These are phyloP conservation scores for Neomonachus schauinslandi DNA, from an alignment of 2,113 vertebrate genomes.

Conservation along the genomic window DNA sequence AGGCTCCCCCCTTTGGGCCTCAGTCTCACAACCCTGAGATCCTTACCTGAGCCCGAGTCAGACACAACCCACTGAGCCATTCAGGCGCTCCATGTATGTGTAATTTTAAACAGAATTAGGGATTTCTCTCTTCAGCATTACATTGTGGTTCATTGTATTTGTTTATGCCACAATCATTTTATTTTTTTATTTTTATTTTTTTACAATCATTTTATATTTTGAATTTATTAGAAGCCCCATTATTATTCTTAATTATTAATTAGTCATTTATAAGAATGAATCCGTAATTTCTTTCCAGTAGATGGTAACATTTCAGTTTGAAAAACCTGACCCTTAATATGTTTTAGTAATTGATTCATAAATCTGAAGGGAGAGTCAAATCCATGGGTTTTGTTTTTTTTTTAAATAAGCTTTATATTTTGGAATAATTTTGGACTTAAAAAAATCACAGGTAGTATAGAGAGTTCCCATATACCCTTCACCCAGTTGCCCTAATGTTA, in stretches of 20 bases:
- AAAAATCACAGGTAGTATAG: conserved; percentile 13
- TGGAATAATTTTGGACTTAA: conserved; percentile 29
- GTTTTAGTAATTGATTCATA: conserved; percentile 19
- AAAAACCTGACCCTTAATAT: not conserved
- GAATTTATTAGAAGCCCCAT: not conserved
- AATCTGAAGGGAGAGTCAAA: conserved; percentile 47
- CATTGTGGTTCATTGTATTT: not conserved
- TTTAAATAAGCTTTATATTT: conserved; percentile 26
- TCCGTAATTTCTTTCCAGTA: conserved; percentile 21
- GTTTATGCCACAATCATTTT: conserved; percentile 39
- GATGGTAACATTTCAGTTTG: conserved; percentile 35
- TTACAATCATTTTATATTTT: conserved; percentile 48
- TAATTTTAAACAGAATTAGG: not conserved
- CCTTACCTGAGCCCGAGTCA: not conserved
- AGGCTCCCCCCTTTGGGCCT: not conserved
- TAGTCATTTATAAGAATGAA: conserved; percentile 15
- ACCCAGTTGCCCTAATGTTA: not conserved
- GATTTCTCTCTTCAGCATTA: not conserved
- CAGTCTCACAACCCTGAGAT: not conserved
- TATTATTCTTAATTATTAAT: conserved; percentile 13
- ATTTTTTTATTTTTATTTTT: no score
- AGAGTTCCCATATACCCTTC: not conserved
- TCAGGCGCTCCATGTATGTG: not conserved
- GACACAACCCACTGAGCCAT: not conserved
- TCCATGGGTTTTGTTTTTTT: not conserved